Percentiles rank a stretch among this genome's conserved stretches.
Conservation (phyloP, 1,140 invertebrate genomes). For the Sesamia nonagrioides region DNA sequence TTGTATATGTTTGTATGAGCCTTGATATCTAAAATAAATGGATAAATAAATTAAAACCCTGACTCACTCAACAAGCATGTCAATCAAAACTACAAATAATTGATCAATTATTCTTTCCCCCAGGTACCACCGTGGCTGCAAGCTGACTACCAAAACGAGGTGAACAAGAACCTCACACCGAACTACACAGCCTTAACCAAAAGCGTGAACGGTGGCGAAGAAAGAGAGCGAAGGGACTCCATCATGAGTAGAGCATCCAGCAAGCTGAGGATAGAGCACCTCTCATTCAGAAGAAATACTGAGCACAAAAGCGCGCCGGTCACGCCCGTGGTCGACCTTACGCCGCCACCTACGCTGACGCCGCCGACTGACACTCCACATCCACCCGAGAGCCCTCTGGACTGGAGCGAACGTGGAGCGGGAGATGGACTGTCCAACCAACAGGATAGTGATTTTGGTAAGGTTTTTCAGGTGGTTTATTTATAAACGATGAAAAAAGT, state of each 20-base stretch:
- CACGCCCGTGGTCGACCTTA: slow-evolving; percentile 71
- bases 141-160: slow-evolving; percentile 88
- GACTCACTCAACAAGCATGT: no score
- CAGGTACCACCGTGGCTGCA: slow-evolving; percentile 94
- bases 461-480: slow-evolving; percentile 16
- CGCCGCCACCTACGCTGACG: slow-evolving; percentile 89
- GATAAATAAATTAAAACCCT: no score
- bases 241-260: slow-evolving; percentile 82
- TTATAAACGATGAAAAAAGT: no score
- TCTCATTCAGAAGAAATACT: slow-evolving; percentile 75
- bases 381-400: slow-evolving; percentile 92
- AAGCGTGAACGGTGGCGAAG: slow-evolving; percentile 76
- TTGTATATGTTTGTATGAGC: no score
- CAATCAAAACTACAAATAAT: background rate
- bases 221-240: slow-evolving; percentile 77
- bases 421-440: slow-evolving; percentile 95
- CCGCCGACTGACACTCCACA: slow-evolving; percentile 85
- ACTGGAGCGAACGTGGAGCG: slow-evolving; percentile 92
- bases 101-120: background rate
- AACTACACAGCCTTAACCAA: slow-evolving; percentile 79
- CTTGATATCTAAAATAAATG: no score
- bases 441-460: slow-evolving; percentile 93
- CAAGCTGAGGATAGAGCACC: slow-evolving; percentile 81
- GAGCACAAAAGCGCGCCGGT: slow-evolving; percentile 76
- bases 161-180: slow-evolving; percentile 82